Conservation (phyloP, 2,797 vertebrate species). For the Danio jaintianensis region DNA sequence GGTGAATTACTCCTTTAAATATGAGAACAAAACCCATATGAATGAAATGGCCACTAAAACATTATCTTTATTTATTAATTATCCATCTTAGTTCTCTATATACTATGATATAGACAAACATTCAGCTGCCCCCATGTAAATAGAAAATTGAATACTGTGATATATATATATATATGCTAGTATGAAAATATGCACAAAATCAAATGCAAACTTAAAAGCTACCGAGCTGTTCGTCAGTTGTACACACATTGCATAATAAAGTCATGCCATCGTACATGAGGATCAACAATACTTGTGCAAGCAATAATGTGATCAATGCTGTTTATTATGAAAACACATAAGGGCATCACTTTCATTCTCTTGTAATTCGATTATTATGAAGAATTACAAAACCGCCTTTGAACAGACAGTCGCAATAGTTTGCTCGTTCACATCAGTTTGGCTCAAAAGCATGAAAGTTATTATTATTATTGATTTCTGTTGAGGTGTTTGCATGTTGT, state of each 20-base stretch:
- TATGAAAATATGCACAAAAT: neutral
- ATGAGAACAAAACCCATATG: neutral
- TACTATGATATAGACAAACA: conserved; percentile 9
- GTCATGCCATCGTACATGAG: conserved; percentile 58
- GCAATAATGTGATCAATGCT: conserved; percentile 40
- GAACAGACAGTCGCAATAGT: conserved; percentile 52
- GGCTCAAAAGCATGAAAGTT: conserved; percentile 15
- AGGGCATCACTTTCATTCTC: conserved; percentile 28
- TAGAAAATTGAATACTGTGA: too few species aligned
- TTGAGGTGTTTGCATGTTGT: conserved; percentile 32
- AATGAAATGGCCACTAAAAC: neutral
- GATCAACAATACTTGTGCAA: conserved; percentile 52
- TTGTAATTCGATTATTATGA: conserved; percentile 20
- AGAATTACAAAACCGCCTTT: conserved; percentile 46
- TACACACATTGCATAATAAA: conserved; percentile 60
- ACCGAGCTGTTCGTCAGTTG: neutral
- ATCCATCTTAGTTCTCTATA: neutral
- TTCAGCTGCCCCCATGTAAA: conserved; percentile 29
- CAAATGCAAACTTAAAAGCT: neutral
- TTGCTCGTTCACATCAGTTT: conserved; percentile 23
- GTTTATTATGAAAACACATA: conserved; percentile 42
- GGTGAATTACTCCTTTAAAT: neutral
- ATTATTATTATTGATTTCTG: conserved; percentile 35
- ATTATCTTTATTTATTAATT: neutral
- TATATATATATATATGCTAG: too few species aligned